Percentiles rank a stretch among this genome's conserved stretches.
Conservation (phyloP, 1,140 invertebrate genomes). For the Hylaeus anthracinus region DNA sequence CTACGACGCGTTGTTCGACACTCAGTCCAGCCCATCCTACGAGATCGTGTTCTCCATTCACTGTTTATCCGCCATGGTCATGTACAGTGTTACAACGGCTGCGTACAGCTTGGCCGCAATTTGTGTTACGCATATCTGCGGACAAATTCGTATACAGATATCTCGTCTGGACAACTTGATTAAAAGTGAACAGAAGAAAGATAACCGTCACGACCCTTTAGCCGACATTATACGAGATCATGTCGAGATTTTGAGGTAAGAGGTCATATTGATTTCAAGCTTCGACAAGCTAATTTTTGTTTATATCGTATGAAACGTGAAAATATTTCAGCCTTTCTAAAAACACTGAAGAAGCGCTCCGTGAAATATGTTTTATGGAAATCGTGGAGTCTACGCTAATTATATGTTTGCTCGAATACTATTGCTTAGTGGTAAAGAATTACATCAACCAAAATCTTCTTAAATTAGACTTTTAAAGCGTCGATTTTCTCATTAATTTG, state of each 20-base stretch:
- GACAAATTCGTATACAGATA: constrained; percentile 58
- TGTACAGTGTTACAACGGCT: constrained; percentile 58
- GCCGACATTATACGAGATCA: constrained; percentile 35
- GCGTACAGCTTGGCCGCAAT: constrained; percentile 62
- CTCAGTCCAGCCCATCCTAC: constrained; percentile 58
- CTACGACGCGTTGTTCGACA: constrained; percentile 62
- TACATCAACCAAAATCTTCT: not conserved
- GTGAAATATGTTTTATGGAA: constrained; percentile 47
- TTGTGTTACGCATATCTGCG: constrained; percentile 66
- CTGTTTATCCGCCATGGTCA: constrained; percentile 56
- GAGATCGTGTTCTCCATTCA: constrained; percentile 64
- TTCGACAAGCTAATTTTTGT: not conserved
- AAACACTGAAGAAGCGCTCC: constrained; percentile 30
- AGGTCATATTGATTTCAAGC: not conserved
- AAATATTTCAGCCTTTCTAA: constrained; percentile 47
- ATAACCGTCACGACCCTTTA: not conserved
- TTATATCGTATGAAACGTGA: not conserved
- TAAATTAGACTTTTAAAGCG: not conserved
- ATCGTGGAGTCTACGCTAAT: constrained; percentile 39
- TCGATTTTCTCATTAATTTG: not conserved
- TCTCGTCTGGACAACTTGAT: constrained; percentile 40
- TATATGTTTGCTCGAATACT: constrained; percentile 60
- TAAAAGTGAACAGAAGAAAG: not conserved
- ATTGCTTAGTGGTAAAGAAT: constrained; percentile 48
- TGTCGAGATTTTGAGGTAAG: constrained; percentile 43